These are phyloP conservation scores for Tenualosa thibaudeaui DNA, from an alignment of 2,797 vertebrate genomes.

Conservation along the genomic window DNA sequence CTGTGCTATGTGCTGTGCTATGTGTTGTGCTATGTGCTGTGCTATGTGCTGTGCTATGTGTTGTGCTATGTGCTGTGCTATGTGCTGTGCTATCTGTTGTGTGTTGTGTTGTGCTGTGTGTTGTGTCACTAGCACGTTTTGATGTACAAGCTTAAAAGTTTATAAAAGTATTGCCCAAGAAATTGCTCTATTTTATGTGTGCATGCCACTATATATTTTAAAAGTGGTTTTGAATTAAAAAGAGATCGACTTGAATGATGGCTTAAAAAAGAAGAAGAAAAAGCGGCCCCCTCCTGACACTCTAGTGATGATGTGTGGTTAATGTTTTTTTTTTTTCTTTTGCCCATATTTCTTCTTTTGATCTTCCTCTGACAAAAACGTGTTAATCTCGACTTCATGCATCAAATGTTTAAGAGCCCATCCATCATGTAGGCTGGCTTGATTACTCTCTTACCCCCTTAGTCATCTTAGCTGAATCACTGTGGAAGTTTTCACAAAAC, in stretches of 20 bases:
- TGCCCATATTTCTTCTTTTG: background rate
- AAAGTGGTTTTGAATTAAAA: background rate
- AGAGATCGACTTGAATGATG: background rate
- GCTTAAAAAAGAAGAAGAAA: background rate
- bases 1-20: background rate
- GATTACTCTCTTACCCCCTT: conserved; percentile 33
- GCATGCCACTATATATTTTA: background rate
- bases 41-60: too few relatives aligned
- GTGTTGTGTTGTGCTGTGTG: too few relatives aligned
- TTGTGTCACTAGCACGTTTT: background rate
- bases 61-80: background rate
- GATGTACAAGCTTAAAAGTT: background rate
- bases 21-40: too few relatives aligned
- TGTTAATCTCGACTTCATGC: conserved; percentile 48
- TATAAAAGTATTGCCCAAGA: background rate
- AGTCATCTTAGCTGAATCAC: background rate
- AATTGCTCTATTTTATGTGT: background rate
- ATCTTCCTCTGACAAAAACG: background rate
- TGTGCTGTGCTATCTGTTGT: background rate
- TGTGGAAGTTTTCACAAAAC: background rate
- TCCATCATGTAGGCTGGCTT: conserved; percentile 50
- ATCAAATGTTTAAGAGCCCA: conserved; percentile 45
- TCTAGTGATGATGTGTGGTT: background rate
- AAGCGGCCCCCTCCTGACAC: background rate
- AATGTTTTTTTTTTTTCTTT: background rate